These are phyloP conservation scores for Carapus acus DNA, from an alignment of 2,797 vertebrate species.

Conservation along the genomic window DNA sequence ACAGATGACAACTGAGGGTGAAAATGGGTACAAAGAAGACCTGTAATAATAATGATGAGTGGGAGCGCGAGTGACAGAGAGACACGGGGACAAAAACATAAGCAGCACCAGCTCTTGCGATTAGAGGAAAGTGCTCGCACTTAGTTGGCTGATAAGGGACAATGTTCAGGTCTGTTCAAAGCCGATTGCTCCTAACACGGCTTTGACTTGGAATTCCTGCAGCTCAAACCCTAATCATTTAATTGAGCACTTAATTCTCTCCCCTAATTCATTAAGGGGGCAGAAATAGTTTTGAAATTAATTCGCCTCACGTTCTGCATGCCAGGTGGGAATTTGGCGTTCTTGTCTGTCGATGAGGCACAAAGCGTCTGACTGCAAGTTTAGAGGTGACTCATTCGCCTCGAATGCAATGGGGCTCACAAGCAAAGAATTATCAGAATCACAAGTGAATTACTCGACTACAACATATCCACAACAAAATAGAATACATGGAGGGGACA, in stretches of 20 bases:
- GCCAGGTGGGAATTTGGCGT: conserved; percentile 61
- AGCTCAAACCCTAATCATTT: conserved; percentile 71
- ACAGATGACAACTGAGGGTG: conserved; percentile 50
- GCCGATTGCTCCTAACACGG: conserved; percentile 69
- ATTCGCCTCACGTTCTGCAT: conserved; percentile 54
- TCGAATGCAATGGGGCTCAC: conserved; percentile 43
- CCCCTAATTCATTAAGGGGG: conserved; percentile 67
- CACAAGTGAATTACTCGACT: too few species aligned
- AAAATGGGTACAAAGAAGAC: conserved; percentile 43
- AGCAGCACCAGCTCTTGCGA: conserved; percentile 53
- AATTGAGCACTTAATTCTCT: conserved; percentile 73
- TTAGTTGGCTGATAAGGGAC: conserved; percentile 64
- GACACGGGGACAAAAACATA: conserved; percentile 53
- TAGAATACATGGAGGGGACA: too few species aligned
- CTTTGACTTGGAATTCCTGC: conserved; percentile 62
- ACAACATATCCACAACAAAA: too few species aligned
- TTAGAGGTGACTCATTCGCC: conserved; percentile 57
- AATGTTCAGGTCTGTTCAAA: conserved; percentile 65
- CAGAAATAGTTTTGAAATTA: conserved; percentile 65
- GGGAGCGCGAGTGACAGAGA: conserved; percentile 52
- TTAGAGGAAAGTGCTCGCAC: conserved; percentile 60
- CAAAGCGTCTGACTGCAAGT: conserved; percentile 43
- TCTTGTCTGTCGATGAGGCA: conserved; percentile 33
- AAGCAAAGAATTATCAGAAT: too few species aligned
- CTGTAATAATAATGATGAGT: conserved; percentile 55